Evolutionary conservation across 2,797 vertebrate species (phyloP).

Genomic region (Bradypodion pumilum): DNA sequence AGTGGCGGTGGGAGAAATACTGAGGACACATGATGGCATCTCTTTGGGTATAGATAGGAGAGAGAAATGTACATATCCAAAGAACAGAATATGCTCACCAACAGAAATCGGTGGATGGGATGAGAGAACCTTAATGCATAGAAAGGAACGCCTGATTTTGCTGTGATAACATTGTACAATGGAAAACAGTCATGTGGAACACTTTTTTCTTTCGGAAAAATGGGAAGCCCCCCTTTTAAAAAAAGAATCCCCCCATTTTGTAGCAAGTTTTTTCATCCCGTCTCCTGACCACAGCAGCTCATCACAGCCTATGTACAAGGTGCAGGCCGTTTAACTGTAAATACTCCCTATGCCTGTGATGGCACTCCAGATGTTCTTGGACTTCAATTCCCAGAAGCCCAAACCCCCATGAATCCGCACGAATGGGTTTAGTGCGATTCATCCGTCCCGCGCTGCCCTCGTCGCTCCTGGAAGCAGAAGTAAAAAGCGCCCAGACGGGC

Average conservation of each 20-base stretch:
- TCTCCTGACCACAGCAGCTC: neutral
- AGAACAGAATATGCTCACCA: neutral
- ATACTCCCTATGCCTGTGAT: too few species aligned
- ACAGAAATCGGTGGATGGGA: neutral
- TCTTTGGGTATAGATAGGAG: slow-evolving; percentile 71
- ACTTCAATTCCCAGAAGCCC: too few species aligned
- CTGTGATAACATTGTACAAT: neutral
- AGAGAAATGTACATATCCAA: slow-evolving; percentile 39
- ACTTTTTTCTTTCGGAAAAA: neutral
- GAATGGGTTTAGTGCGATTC: too few species aligned
- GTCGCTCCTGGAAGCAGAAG: too few species aligned
- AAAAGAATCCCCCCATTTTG: too few species aligned
- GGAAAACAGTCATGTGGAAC: neutral
- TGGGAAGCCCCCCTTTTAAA: neutral
- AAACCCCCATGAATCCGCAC: too few species aligned
- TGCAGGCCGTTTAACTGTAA: neutral
- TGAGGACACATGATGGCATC: slow-evolving; percentile 50
- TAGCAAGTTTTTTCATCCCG: neutral
- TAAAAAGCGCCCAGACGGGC: too few species aligned
- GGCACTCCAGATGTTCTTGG: too few species aligned
- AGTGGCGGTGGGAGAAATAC: slow-evolving; percentile 48
- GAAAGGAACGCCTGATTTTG: neutral
- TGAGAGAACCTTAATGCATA: neutral
- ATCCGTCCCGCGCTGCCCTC: too few species aligned
- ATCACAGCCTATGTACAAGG: neutral